phyloP scores from a whole-genome alignment of 2,888 invertebrate genomes.

The Tribolium freemani region DNA sequence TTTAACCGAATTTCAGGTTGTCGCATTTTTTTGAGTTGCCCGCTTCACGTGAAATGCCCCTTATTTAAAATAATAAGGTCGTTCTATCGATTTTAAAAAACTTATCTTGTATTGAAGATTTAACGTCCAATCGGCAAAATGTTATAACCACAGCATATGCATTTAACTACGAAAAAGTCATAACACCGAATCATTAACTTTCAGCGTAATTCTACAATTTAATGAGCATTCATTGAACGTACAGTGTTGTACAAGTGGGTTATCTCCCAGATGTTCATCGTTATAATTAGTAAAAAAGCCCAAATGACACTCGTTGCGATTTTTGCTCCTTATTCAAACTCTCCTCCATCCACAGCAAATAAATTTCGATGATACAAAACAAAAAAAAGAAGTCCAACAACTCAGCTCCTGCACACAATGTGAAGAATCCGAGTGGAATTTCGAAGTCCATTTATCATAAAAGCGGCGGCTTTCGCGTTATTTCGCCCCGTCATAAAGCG shows the following conservation, averaged over 20 bases:
- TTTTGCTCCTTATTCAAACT: not conserved
- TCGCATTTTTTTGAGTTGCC: no score
- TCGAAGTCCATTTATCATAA: constrained; percentile 67
- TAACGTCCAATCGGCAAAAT: no score
- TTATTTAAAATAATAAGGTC: no score
- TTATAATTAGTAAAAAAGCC: constrained; percentile 2
- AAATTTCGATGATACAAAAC: constrained; percentile 41
- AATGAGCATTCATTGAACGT: not conserved
- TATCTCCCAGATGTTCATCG: constrained; percentile 16
- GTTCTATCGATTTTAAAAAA: no score
- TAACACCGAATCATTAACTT: not conserved
- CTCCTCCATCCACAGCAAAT: constrained; percentile 9
- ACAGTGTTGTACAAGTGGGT: constrained; percentile 24
- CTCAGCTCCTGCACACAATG: constrained; percentile 63
- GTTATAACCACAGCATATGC: not conserved
- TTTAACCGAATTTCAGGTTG: no score
- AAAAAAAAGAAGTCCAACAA: constrained; percentile 34
- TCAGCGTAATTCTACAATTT: not conserved
- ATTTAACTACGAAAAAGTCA: constrained; percentile 2
- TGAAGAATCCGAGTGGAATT: constrained; percentile 65
- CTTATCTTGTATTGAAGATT: no score
- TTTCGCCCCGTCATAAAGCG: constrained; percentile 5
- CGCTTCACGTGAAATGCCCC: no score
- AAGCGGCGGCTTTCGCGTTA: constrained; percentile 53
- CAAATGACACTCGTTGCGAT: not conserved